Conservation (phyloP, 2,113 vertebrate genomes). For the Saimiri boliviensis region DNA sequence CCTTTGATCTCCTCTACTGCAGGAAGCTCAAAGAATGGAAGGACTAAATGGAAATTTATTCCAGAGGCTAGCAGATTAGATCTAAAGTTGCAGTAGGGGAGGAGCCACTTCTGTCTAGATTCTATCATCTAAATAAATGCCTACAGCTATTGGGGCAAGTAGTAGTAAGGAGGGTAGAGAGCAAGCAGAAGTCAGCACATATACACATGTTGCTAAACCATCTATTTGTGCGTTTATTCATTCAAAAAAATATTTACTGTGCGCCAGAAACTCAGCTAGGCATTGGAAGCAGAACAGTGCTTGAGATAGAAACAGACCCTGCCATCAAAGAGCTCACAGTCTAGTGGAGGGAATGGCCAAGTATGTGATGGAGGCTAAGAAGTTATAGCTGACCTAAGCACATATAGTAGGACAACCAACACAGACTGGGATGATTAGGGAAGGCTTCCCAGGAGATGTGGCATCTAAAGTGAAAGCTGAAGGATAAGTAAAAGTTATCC, state of each 20-base stretch:
- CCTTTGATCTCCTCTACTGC: neutral
- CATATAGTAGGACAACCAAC: neutral
- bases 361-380: neutral
- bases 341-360: neutral
- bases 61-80: neutral
- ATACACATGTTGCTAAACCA: neutral
- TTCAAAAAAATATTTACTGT: constrained; percentile 1
- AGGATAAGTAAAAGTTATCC: neutral
- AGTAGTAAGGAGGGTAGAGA: neutral
- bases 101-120: neutral
- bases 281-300: neutral
- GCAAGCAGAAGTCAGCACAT: neutral
- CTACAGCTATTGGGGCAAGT: neutral
- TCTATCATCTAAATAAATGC: neutral
- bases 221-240: neutral
- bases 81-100: neutral
- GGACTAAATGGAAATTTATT: neutral
- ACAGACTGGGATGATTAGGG: neutral
- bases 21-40: neutral
- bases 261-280: neutral
- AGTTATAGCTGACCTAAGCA: neutral
- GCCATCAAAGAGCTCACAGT: neutral
- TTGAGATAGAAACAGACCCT: neutral
- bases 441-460: neutral
- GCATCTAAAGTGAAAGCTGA: neutral